These are phyloP conservation scores for Sternotherus odoratus DNA, from an alignment of 2,797 vertebrate species.

Conservation along the genomic window DNA sequence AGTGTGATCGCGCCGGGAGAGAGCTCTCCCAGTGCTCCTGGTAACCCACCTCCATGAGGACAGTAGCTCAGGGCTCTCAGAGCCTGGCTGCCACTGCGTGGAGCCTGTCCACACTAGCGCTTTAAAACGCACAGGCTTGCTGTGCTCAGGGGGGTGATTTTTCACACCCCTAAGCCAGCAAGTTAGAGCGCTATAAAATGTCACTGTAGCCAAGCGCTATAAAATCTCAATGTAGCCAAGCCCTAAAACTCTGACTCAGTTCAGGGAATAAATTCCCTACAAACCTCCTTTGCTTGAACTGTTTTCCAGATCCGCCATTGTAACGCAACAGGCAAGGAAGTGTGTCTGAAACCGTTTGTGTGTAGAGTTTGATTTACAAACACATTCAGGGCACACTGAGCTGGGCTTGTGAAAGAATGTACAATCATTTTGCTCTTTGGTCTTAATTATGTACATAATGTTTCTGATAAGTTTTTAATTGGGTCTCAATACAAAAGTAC, in stretches of 20 bases:
- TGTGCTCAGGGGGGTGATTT: too few species aligned
- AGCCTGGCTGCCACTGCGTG: too few species aligned
- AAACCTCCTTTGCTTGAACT: background rate
- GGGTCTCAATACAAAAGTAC: conserved; percentile 18
- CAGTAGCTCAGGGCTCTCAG: too few species aligned
- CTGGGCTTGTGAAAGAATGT: background rate
- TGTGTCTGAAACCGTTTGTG: background rate
- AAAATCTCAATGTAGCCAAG: too few species aligned
- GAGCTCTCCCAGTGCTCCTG: too few species aligned
- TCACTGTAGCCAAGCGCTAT: too few species aligned
- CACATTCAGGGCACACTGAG: background rate
- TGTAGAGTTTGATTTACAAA: background rate
- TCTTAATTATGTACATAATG: background rate
- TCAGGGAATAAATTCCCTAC: background rate
- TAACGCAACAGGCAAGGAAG: rapidly evolving
- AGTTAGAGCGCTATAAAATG: too few species aligned
- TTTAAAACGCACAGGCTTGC: too few species aligned
- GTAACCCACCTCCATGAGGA: too few species aligned
- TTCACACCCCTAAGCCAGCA: too few species aligned
- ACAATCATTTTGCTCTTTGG: background rate
- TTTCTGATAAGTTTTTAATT: background rate
- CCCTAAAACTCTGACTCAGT: background rate
- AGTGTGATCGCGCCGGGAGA: too few species aligned
- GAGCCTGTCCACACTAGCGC: too few species aligned
- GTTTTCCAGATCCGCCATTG: background rate